Percentiles rank a stretch among this genome's conserved stretches.
Conservation (phyloP, 2,888 invertebrate genomes). For the Prionchulus punctatus region DNA sequence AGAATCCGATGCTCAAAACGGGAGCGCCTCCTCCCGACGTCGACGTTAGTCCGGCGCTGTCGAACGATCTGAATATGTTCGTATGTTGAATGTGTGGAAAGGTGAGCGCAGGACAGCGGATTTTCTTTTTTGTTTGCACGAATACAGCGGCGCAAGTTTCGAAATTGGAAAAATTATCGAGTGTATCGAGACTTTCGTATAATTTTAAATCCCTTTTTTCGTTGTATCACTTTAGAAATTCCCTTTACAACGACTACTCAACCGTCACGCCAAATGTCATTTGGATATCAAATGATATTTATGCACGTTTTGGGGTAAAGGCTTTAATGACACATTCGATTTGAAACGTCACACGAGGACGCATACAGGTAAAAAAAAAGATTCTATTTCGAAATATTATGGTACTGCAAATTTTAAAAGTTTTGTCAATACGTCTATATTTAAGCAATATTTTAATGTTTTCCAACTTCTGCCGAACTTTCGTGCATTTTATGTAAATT, state of each 20-base stretch:
- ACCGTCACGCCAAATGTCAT: conserved; percentile 98
- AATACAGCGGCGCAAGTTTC: too few relatives aligned
- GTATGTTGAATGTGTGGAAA: conserved; percentile 28
- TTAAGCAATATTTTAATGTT: too few relatives aligned
- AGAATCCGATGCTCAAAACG: conserved; percentile 62
- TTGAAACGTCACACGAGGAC: conserved; percentile 95
- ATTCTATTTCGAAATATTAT: too few relatives aligned
- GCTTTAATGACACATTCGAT: conserved; percentile 99
- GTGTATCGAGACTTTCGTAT: conserved; percentile 45
- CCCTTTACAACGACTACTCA: conserved; percentile 79
- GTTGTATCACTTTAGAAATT: conserved; percentile 52
- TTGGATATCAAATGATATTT: conserved; percentile 94
- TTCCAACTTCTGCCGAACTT: too few relatives aligned
- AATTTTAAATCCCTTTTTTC: too few relatives aligned
- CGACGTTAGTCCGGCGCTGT: conserved; percentile 18
- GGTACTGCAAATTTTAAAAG: too few relatives aligned
- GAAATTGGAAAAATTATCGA: neutral
- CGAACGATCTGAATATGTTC: conserved; percentile 17
- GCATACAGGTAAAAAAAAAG: conserved; percentile 86
- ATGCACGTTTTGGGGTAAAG: conserved; percentile 97
- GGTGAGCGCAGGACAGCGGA: too few relatives aligned
- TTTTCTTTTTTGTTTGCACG: too few relatives aligned
- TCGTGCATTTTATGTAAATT: too few relatives aligned
- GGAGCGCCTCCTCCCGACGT: conserved; percentile 15
- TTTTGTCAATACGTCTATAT: too few relatives aligned